A percentile compares a stretch with the other conserved stretches of the same genome.
Evolutionary conservation across 2,113 vertebrate species (phyloP).

Genomic region (Sprattus sprattus): DNA sequence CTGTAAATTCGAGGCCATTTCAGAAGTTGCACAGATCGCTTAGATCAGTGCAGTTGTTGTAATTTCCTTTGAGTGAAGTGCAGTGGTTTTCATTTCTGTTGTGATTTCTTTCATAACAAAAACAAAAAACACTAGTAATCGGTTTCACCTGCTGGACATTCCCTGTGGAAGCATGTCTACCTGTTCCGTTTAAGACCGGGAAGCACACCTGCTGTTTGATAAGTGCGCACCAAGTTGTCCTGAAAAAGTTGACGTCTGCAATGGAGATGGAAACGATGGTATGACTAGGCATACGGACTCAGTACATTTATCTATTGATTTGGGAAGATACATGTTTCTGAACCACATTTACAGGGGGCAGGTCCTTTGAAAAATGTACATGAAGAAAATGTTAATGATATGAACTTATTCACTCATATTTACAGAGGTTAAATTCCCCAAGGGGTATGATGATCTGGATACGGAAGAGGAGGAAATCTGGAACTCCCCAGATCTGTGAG

Average conservation of each 20-base stretch:
- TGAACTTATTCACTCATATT: background rate
- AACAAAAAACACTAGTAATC: too few species aligned
- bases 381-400: background rate
- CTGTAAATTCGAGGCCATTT: too few species aligned
- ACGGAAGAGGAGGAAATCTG: background rate
- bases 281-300: background rate
- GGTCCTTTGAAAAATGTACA: too few species aligned
- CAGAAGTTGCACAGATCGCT: too few species aligned
- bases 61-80: too few species aligned
- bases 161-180: too few species aligned
- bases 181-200: background rate
- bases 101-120: too few species aligned
- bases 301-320: background rate
- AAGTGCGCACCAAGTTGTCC: background rate
- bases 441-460: background rate
- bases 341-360: background rate
- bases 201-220: background rate
- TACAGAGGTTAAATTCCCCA: background rate
- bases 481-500: background rate
- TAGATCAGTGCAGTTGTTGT: too few species aligned
- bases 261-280: background rate
- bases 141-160: too few species aligned
- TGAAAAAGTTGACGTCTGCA: background rate
- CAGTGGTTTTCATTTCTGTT: too few species aligned
- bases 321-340: background rate